Evolutionary conservation across 2,113 vertebrate species (phyloP).

Genomic region (Tamias sibiricus): DNA sequence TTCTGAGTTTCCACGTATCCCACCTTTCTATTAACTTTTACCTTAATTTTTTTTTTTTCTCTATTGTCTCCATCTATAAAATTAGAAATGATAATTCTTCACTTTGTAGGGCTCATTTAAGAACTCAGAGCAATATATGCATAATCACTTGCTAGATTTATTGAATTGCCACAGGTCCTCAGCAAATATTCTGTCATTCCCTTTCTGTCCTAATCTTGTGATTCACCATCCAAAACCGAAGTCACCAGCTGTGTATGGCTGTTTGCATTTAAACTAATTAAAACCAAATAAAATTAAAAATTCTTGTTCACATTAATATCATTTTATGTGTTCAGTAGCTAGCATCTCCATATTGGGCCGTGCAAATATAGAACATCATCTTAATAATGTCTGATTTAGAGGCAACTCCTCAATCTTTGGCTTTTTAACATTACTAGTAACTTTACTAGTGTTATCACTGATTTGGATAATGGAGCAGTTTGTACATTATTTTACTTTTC

Average conservation of each 20-base stretch:
- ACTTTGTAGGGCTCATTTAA: background rate
- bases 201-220: background rate
- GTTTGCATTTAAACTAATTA: background rate
- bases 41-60: conserved; percentile 21
- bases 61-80: background rate
- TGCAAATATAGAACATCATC: background rate
- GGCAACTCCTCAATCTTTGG: background rate
- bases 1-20: background rate
- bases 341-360: background rate
- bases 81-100: background rate
- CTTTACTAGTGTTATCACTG: background rate
- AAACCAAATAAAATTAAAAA: background rate
- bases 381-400: background rate
- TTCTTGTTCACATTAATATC: background rate
- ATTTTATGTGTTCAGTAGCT: background rate
- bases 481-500: background rate
- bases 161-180: background rate
- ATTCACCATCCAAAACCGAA: background rate
- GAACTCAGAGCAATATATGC: background rate
- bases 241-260: background rate
- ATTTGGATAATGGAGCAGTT: background rate
- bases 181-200: background rate
- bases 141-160: background rate
- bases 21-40: background rate
- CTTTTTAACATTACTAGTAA: background rate